Conservation (phyloP, 53 echinoderm and acorn worm genomes). For the Luidia sarsii region DNA sequence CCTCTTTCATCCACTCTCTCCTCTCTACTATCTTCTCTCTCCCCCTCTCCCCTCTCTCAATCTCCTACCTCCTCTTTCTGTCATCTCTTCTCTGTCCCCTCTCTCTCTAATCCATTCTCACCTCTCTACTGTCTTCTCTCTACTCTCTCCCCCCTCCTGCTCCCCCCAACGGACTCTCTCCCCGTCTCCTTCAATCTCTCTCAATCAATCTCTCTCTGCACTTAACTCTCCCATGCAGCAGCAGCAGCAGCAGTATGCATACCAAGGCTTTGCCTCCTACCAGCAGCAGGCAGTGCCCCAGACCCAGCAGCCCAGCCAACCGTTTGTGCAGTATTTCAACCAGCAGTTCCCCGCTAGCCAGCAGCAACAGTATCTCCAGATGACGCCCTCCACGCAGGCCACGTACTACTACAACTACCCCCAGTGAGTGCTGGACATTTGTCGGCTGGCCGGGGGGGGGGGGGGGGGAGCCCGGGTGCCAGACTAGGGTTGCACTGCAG, state of each 20-base stretch:
- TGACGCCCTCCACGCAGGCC: constrained; percentile 52
- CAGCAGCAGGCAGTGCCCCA: constrained; percentile 36
- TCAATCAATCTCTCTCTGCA: too few species aligned
- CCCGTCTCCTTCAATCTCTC: too few species aligned
- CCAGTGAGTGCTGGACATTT: not conserved
- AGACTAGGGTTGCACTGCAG: not conserved
- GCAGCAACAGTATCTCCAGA: constrained; percentile 49
- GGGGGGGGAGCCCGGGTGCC: not conserved
- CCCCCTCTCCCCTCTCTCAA: too few species aligned
- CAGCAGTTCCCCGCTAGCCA: constrained; percentile 44
- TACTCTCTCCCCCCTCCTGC: too few species aligned
- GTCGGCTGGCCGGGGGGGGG: not conserved
- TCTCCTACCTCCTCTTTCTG: too few species aligned
- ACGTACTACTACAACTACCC: constrained; percentile 54
- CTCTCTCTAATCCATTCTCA: too few species aligned
- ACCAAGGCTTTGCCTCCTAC: constrained; percentile 46
- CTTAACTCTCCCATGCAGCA: too few species aligned
- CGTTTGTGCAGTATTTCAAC: constrained; percentile 52
- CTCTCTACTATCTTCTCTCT: too few species aligned
- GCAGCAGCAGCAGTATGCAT: constrained; percentile 56
- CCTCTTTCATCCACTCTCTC: too few species aligned
- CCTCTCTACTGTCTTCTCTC: too few species aligned
- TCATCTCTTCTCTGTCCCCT: too few species aligned
- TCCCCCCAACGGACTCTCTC: too few species aligned
- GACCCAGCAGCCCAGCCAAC: constrained; percentile 37